Percentiles rank a stretch among this genome's conserved stretches.
Conservation (phyloP, 1,140 invertebrate genomes). For the Drosophila serrata region DNA sequence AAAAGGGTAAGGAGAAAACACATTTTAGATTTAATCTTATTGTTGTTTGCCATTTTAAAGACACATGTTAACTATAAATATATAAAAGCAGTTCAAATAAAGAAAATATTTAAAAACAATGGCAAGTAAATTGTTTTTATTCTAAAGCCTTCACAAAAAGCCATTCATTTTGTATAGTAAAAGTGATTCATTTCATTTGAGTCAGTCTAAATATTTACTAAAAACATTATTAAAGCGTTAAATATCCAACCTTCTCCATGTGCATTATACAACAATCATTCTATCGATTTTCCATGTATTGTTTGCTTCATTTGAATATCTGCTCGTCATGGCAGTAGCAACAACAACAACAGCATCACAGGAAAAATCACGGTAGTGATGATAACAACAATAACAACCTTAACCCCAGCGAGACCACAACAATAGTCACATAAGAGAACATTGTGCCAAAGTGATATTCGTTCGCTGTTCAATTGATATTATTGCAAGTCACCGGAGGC, state of each 20-base stretch:
- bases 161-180: neutral
- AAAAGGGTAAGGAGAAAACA: neutral
- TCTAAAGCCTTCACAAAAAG: neutral
- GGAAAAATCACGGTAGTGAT: constrained; percentile 77
- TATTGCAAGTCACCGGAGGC: constrained; percentile 79
- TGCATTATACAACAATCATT: constrained; percentile 82
- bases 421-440: constrained; percentile 68
- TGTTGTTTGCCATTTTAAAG: neutral
- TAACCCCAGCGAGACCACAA: constrained; percentile 40
- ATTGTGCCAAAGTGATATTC: constrained; percentile 78
- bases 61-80: neutral
- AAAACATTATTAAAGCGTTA: constrained; percentile 75
- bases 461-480: constrained; percentile 72
- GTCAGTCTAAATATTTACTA: constrained; percentile 72
- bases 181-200: constrained; percentile 1
- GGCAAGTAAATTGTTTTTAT: neutral
- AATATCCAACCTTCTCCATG: constrained; percentile 71
- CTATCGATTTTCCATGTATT: constrained; percentile 77
- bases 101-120: too few species aligned
- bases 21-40: neutral
- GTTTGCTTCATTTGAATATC: constrained; percentile 72
- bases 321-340: constrained; percentile 67
- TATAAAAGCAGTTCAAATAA: neutral
- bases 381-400: constrained; percentile 64
- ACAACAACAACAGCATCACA: constrained; percentile 40